A percentile compares a stretch with the other conserved stretches of the same genome.
These are phyloP conservation scores for Podotricha telesiphe DNA, from an alignment of 2,888 invertebrate genomes.

Conservation along the genomic window DNA sequence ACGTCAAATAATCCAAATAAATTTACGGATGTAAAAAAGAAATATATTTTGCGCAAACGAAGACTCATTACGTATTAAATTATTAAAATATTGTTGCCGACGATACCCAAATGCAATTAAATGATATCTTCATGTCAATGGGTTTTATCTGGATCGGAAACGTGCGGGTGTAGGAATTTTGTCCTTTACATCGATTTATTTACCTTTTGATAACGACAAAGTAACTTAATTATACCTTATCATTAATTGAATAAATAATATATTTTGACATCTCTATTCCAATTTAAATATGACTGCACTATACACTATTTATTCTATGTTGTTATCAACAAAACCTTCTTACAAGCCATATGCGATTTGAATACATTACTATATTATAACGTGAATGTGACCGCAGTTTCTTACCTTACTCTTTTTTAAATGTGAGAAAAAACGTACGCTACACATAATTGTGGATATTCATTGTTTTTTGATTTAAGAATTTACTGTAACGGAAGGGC, in stretches of 20 bases:
- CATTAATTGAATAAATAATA: not conserved
- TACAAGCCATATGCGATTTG: too few relatives aligned
- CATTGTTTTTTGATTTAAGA: too few relatives aligned
- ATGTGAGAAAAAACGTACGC: too few relatives aligned
- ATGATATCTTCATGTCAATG: constrained; percentile 9
- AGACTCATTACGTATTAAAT: not conserved
- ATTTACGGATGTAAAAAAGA: too few relatives aligned
- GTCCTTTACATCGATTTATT: not conserved
- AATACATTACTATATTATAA: too few relatives aligned
- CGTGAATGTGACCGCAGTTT: too few relatives aligned
- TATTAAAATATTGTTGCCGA: not conserved
- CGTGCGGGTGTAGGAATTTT: not conserved
- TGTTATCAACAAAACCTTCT: too few relatives aligned
- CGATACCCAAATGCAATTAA: constrained; percentile 3
- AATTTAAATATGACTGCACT: not conserved
- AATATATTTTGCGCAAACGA: not conserved
- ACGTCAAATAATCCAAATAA: too few relatives aligned
- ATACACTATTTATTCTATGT: too few relatives aligned
- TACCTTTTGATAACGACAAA: not conserved
- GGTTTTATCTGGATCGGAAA: constrained; percentile 3
- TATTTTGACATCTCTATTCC: not conserved
- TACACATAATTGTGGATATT: too few relatives aligned
- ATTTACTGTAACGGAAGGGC: not conserved
- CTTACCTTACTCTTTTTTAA: too few relatives aligned
- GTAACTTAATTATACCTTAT: not conserved